Conservation (phyloP, 2,113 vertebrate genomes). For the Connochaetes taurinus region DNA sequence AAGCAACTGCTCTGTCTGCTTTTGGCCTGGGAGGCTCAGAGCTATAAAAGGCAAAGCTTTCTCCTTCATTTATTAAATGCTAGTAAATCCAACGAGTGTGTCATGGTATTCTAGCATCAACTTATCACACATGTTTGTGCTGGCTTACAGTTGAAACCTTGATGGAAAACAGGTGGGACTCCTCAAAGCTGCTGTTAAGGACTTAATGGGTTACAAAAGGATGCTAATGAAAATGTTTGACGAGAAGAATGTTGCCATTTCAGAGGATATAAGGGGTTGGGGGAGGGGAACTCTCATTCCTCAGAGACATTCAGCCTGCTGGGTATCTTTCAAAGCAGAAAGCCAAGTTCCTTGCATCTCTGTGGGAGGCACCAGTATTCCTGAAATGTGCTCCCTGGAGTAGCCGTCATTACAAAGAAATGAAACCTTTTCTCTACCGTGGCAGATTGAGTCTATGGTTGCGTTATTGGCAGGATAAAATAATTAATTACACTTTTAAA, state of each 20-base stretch:
- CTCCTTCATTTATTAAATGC: slow-evolving; percentile 76
- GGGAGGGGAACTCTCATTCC: background rate
- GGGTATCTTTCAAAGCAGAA: slow-evolving; percentile 33
- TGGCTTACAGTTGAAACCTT: slow-evolving; percentile 45
- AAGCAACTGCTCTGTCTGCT: slow-evolving; percentile 20
- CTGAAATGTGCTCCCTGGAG: background rate
- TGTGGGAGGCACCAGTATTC: background rate
- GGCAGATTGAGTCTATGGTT: background rate
- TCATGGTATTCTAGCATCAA: slow-evolving; percentile 75
- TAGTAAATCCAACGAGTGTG: slow-evolving; percentile 75
- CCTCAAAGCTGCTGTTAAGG: background rate
- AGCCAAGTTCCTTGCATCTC: background rate
- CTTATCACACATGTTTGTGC: slow-evolving; percentile 69
- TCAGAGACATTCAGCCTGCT: background rate
- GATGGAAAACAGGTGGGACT: slow-evolving; percentile 64
- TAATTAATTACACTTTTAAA: background rate
- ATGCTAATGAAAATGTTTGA: background rate
- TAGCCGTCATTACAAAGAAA: background rate
- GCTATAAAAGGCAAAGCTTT: slow-evolving; percentile 82
- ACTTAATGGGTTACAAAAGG: slow-evolving; percentile 48
- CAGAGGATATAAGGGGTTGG: background rate
- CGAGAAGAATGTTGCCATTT: slow-evolving; percentile 35
- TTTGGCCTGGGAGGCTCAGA: slow-evolving; percentile 58
- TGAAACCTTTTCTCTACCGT: background rate
- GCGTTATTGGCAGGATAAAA: background rate